Conservation (phyloP, 2,888 invertebrate genomes). For the Dendrolimus houi region DNA sequence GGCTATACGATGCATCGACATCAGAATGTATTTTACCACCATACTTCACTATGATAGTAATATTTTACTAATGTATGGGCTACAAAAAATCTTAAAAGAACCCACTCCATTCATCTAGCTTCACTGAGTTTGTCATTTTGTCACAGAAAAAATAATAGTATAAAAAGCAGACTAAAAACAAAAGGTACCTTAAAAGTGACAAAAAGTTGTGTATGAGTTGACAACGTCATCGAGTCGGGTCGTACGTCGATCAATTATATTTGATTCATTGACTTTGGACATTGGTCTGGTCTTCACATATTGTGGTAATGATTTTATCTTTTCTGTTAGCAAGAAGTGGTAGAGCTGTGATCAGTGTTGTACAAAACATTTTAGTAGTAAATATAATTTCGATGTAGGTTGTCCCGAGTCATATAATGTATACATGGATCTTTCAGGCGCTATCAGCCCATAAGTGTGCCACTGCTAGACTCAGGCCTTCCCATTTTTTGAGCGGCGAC, state of each 20-base stretch:
- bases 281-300: background rate
- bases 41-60: too few relatives aligned
- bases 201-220: slow-evolving; percentile 52
- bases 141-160: slow-evolving; percentile 12
- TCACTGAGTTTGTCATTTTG: slow-evolving; percentile 12
- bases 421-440: too few relatives aligned
- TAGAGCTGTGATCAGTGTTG: background rate
- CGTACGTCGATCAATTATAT: slow-evolving; percentile 58
- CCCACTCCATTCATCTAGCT: slow-evolving; percentile 23
- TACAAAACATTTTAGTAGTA: too few relatives aligned
- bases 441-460: too few relatives aligned
- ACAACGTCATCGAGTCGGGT: slow-evolving; percentile 36
- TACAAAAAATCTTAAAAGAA: slow-evolving; percentile 12
- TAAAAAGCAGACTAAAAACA: slow-evolving; percentile 8
- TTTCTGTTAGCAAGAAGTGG: background rate
- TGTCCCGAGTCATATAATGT: too few relatives aligned
- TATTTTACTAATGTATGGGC: background rate
- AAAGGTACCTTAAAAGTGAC: slow-evolving; percentile 30
- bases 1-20: too few relatives aligned
- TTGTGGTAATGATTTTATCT: background rate
- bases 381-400: too few relatives aligned
- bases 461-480: too few relatives aligned
- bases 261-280: slow-evolving; percentile 61
- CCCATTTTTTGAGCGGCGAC: too few relatives aligned
- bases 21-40: too few relatives aligned